phyloP scores from a whole-genome alignment of 2,797 vertebrate genomes.

The Danio tinwini region DNA sequence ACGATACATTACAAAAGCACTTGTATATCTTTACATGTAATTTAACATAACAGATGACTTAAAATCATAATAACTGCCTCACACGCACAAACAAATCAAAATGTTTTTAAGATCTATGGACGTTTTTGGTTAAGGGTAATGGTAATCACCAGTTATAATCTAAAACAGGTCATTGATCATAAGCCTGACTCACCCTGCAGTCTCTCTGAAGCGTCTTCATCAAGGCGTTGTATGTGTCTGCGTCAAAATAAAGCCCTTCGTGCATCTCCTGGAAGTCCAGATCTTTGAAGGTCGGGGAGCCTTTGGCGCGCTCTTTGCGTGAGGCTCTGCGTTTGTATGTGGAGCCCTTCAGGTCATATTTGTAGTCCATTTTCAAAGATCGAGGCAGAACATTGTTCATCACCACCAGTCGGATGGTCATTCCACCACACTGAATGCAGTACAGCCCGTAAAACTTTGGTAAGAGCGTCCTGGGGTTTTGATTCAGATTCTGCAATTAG shows the following conservation, averaged over 20 bases:
- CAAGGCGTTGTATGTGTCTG: conserved; percentile 88
- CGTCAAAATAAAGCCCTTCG: conserved; percentile 90
- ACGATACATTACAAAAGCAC: no score
- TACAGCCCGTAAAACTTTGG: conserved; percentile 99
- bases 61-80: no score
- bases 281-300: conserved; percentile 92
- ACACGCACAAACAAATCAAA: no score
- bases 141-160: neutral
- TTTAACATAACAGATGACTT: no score
- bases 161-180: conserved; percentile 3
- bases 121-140: no score
- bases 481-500: conserved; percentile 89
- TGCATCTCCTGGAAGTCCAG: conserved; percentile 96
- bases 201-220: conserved; percentile 96
- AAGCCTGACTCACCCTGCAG: conserved; percentile 83
- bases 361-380: conserved; percentile 92
- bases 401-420: conserved; percentile 90
- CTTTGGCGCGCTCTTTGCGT: conserved; percentile 87
- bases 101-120: no score
- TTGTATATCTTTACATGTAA: no score
- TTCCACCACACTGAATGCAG: conserved; percentile 89
- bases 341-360: conserved; percentile 95
- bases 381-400: conserved; percentile 97
- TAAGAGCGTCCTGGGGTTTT: conserved; percentile 93
- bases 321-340: conserved; percentile 92